phyloP scores from a whole-genome alignment of 2,888 invertebrate genomes.

The Metopia argyrocephala region DNA sequence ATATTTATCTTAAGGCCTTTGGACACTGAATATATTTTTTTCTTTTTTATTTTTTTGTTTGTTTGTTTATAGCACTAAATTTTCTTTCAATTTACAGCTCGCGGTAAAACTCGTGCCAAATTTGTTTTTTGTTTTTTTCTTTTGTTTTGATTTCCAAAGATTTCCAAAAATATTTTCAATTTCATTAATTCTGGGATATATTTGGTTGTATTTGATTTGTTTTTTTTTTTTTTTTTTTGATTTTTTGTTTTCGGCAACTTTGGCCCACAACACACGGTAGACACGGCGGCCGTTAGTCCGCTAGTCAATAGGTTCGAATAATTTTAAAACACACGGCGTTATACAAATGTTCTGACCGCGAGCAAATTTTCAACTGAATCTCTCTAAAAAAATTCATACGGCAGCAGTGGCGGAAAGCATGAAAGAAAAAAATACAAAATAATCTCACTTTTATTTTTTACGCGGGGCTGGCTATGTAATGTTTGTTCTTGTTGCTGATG shows the following conservation, averaged over 20 bases:
- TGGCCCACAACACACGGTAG: neutral
- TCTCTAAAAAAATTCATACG: conserved; percentile 42
- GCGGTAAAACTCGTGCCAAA: conserved; percentile 65
- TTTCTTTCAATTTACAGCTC: conserved; percentile 47
- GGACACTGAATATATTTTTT: neutral
- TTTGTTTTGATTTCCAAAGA: conserved; percentile 1
- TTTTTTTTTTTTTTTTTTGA: conserved; percentile 19
- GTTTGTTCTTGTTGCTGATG: conserved; percentile 25
- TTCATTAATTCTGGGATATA: conserved; percentile 41
- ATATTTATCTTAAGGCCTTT: conserved; percentile 37
- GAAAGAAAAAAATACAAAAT: conserved; percentile 38
- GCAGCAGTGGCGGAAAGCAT: conserved; percentile 29
- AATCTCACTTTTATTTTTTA: conserved; percentile 43
- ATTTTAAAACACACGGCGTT: conserved; percentile 46
- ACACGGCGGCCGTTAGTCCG: conserved; percentile 8
- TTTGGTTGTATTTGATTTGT: conserved; percentile 32
- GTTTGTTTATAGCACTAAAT: neutral
- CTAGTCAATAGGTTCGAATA: conserved; percentile 26
- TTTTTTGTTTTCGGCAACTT: conserved; percentile 23
- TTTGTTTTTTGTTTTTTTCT: conserved; percentile 14
- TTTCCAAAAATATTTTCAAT: conserved; percentile 18
- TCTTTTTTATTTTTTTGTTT: neutral
- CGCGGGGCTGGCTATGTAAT: neutral
- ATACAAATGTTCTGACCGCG: conserved; percentile 72
- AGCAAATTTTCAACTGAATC: conserved; percentile 73